These are phyloP conservation scores for Diabrotica undecimpunctata DNA, from an alignment of 1,140 invertebrate genomes.

Conservation along the genomic window DNA sequence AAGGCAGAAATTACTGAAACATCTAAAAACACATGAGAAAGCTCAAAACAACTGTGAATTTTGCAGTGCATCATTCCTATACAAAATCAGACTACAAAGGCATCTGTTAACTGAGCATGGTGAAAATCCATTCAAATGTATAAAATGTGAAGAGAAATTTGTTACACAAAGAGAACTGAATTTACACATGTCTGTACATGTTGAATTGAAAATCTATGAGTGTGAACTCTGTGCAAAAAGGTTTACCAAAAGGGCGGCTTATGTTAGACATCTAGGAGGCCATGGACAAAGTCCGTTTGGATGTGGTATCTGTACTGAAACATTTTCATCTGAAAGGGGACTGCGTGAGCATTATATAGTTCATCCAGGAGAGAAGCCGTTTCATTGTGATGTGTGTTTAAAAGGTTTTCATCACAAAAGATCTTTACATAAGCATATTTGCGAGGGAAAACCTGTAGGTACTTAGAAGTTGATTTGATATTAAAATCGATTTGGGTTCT, in stretches of 20 bases:
- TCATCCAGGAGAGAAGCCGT: neutral
- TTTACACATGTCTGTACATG: neutral
- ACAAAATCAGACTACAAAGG: neutral
- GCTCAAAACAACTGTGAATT: neutral
- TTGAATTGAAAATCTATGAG: neutral
- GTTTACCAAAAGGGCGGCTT: neutral
- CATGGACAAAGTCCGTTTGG: neutral
- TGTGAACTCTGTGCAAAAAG: neutral
- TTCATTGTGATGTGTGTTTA: neutral
- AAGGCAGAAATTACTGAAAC: neutral
- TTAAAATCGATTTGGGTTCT: too few species aligned
- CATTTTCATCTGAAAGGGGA: neutral
- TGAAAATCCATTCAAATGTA: neutral
- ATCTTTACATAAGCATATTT: slow-evolving; percentile 3
- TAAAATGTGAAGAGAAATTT: neutral
- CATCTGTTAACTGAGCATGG: neutral
- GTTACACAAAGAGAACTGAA: neutral
- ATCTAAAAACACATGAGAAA: neutral
- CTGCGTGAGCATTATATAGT: neutral
- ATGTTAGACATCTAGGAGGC: neutral
- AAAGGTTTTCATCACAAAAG: neutral
- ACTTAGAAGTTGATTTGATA: neutral
- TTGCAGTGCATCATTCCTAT: neutral
- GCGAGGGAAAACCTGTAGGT: neutral
- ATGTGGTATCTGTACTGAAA: neutral